These are phyloP conservation scores for Cheiracanthium punctorium DNA, from an alignment of 2,888 invertebrate species.

Conservation along the genomic window DNA sequence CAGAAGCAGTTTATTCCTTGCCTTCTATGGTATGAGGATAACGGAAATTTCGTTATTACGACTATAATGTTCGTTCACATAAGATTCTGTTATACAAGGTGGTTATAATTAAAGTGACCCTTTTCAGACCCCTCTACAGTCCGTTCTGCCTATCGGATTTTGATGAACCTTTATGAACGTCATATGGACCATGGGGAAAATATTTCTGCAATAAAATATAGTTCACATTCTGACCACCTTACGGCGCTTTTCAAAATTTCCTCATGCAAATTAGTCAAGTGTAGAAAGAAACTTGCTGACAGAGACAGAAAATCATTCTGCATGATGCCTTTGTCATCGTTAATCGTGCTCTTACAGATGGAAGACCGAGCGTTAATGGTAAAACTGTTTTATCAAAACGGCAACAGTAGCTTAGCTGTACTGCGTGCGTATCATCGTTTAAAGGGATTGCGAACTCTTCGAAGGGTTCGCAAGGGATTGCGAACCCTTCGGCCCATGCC, in stretches of 20 bases:
- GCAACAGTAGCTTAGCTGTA: neutral
- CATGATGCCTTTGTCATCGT: neutral
- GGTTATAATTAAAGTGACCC: too few species aligned
- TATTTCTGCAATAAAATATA: neutral
- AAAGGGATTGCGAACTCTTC: neutral
- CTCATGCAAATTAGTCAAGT: neutral
- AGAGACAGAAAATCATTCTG: neutral
- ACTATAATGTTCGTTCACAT: too few species aligned
- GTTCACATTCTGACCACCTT: neutral
- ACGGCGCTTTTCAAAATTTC: neutral
- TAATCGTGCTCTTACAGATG: neutral
- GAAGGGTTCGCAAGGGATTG: neutral
- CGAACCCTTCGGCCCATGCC: neutral
- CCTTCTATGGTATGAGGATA: too few species aligned
- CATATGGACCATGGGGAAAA: neutral
- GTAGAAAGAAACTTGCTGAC: neutral
- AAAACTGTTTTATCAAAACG: slow-evolving; percentile 3
- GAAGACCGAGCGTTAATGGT: neutral
- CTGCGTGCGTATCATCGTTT: neutral
- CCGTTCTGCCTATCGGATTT: too few species aligned
- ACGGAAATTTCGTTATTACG: too few species aligned
- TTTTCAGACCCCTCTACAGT: too few species aligned
- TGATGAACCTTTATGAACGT: too few species aligned
- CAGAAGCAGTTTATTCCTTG: too few species aligned
- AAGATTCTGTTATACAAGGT: too few species aligned